Conservation (phyloP, 2,888 invertebrate species). For the Apantesis nais region DNA sequence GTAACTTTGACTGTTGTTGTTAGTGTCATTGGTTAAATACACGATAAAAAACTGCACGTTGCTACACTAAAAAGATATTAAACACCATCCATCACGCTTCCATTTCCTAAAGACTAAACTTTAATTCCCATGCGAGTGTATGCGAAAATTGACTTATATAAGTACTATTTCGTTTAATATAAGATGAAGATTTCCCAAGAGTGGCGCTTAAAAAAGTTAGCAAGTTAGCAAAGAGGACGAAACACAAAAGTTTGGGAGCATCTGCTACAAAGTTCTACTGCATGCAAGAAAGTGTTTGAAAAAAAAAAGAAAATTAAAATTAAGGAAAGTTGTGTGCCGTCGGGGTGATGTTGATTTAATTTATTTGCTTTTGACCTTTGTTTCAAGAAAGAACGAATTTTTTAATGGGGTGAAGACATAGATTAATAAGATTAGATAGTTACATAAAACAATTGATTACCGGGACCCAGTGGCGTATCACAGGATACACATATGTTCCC, state of each 20-base stretch:
- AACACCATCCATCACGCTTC: slow-evolving; percentile 1
- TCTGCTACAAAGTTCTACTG: slow-evolving; percentile 40
- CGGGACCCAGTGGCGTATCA: too few relatives aligned
- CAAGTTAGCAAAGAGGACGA: slow-evolving; percentile 35
- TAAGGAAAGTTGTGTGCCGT: slow-evolving; percentile 32
- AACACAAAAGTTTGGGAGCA: slow-evolving; percentile 45
- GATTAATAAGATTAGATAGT: not conserved
- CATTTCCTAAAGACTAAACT: slow-evolving; percentile 14
- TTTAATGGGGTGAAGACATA: too few relatives aligned
- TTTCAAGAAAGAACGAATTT: slow-evolving; percentile 35
- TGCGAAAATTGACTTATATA: slow-evolving; percentile 42
- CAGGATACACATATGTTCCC: too few relatives aligned
- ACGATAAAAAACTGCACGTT: not conserved
- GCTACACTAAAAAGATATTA: not conserved
- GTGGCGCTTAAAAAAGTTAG: slow-evolving; percentile 46
- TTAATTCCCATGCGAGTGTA: slow-evolving; percentile 21
- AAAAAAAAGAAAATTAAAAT: slow-evolving; percentile 31
- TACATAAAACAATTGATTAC: not conserved
- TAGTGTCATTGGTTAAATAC: not conserved
- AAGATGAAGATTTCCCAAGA: slow-evolving; percentile 50
- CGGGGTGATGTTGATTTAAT: slow-evolving; percentile 38
- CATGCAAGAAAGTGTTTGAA: slow-evolving; percentile 33
- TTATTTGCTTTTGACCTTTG: slow-evolving; percentile 35
- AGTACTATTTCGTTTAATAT: slow-evolving; percentile 40
- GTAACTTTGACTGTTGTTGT: too few relatives aligned